Percentiles rank a stretch among this genome's conserved stretches.
These are phyloP conservation scores for Euura saliciscinereae DNA, from an alignment of 1,140 invertebrate species.

Conservation along the genomic window DNA sequence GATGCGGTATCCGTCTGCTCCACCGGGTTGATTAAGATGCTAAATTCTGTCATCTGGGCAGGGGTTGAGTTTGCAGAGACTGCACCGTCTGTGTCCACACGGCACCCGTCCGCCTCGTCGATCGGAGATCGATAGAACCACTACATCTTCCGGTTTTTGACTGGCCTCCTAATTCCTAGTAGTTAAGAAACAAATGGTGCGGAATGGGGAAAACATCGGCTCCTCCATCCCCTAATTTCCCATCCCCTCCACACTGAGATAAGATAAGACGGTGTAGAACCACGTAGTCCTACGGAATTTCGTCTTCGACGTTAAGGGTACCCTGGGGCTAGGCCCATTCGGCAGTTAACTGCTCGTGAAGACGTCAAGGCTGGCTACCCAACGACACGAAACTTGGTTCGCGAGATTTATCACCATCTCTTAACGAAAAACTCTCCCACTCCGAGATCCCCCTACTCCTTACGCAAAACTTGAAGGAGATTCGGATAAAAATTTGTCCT, in stretches of 20 bases:
- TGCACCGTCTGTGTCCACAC: conserved; percentile 20
- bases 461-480: no score
- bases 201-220: conserved; percentile 36
- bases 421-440: not conserved
- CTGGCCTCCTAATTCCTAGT: conserved; percentile 19
- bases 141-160: conserved; percentile 9
- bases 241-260: conserved; percentile 6
- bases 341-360: conserved; percentile 40
- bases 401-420: conserved; percentile 27
- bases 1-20: conserved; percentile 13
- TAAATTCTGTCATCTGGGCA: no score
- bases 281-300: conserved; percentile 33
- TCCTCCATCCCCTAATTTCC: conserved; percentile 1
- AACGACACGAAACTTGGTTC: conserved; percentile 16
- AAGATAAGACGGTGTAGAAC: conserved; percentile 27
- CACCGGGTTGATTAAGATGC: conserved; percentile 36
- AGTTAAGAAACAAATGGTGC: conserved; percentile 32
- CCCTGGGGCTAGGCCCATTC: conserved; percentile 25
- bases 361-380: conserved; percentile 29
- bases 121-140: no score
- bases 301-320: conserved; percentile 22
- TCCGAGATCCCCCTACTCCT: not conserved
- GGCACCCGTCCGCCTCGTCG: conserved; percentile 9
- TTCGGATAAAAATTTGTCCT: no score
- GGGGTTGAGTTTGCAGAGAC: conserved; percentile 15